Evolutionary conservation across 1,140 invertebrate species (phyloP), one percentile per base, ranked within the genome.

Genomic region (Heliconius hermathena): DNA sequence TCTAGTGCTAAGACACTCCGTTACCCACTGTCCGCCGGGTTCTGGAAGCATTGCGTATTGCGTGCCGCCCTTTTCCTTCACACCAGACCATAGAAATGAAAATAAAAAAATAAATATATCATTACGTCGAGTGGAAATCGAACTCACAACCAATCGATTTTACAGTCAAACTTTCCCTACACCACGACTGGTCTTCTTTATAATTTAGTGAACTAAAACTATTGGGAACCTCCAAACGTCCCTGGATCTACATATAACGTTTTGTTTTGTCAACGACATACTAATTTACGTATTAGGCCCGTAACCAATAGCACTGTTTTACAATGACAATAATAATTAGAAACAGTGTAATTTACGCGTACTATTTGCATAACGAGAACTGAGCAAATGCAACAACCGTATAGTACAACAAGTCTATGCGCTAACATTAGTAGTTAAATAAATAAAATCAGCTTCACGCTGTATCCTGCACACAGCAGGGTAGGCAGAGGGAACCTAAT

Each of bases 321-420:
- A 76, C 74, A 72, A 73, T 80, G 74, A 80, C 70, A 76, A 73
- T 78, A 80, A 73, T 78, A 75, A 79, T 80, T 60, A 80, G 74
- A 71, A 73, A 76, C 75, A 70, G 38, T 79, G 71, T 90, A 88
- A 92, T 83, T 89, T 90, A 89, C 81, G 85, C 82, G 71, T 52
- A 57, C 72, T 74, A 76, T 74, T 89, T 88, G 87, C 88, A 91
- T 92, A 92, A 91, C 87, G 84, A 85, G 84, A 79, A 85, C 86
- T 83, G 81, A 85, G 84, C 82, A 84, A 89, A 83, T 82, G 79
- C 83, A 87, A 87, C 85, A 87, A 90, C 88, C n/a, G n/a, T n/a
- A n/a, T n/a, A 81, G 83, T 83, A 79, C 84, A 85, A 83, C 88
- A 84, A 74, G 75, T 74, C 38, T 11, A 52, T 38, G 71, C 70